Evolutionary conservation across 2,888 invertebrate species (phyloP).

Genomic region (Chymomyza procnemis): DNA sequence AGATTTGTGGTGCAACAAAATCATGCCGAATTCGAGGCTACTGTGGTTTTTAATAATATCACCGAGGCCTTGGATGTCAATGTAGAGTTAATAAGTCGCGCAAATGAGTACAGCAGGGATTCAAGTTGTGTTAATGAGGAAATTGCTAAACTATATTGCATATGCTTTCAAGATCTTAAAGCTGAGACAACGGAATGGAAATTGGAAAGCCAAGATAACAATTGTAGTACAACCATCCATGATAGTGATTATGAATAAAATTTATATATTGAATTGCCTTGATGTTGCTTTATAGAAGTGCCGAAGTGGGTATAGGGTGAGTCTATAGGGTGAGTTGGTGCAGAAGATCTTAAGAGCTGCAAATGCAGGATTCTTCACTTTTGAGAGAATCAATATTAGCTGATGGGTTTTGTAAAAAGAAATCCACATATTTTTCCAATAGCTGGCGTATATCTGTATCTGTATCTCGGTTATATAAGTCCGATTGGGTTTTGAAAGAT

Average conservation of each 20-base stretch:
- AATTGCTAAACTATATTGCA: constrained; percentile 23
- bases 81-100: constrained; percentile 28
- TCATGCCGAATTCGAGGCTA: constrained; percentile 22
- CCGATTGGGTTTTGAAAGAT: no score
- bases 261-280: neutral
- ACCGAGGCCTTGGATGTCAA: constrained; percentile 19
- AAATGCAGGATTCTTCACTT: no score
- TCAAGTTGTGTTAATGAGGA: constrained; percentile 21
- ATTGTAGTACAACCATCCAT: neutral
- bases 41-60: constrained; percentile 4
- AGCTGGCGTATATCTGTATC: no score
- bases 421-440: no score
- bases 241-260: neutral
- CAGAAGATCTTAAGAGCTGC: no score
- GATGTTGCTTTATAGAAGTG: no score
- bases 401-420: no score
- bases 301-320: no score
- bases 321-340: no score
- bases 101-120: constrained; percentile 17
- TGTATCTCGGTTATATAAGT: no score
- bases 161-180: constrained; percentile 9
- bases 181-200: neutral
- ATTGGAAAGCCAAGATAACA: neutral
- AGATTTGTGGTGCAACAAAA: constrained; percentile 28
- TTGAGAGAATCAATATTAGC: no score